Base-by-base conservation (phyloP, 2,113 vertebrate genomes). In the Lethenteron reissneri region DNA sequence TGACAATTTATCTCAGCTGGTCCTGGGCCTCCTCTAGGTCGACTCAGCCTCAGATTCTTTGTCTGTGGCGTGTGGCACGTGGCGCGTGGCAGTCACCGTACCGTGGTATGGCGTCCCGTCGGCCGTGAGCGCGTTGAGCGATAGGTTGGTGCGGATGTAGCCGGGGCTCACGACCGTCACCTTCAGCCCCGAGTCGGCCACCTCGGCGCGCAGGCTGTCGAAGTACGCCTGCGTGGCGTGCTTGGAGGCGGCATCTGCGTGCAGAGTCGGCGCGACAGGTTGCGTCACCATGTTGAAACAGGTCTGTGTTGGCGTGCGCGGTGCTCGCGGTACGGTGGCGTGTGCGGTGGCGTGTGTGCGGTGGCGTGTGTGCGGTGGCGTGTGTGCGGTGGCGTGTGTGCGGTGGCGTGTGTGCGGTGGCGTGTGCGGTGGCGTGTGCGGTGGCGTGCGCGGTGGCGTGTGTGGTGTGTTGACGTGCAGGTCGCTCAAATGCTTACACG, bases 181-280 rank as follows among this genome's bases (percentile, higher is more conserved):
- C 0, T 81, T 74, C 0, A 99, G 82, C 56, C 81, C 77, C 0
- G 83, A 79, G 74, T 80, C 79, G 56, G 87, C 81, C 0, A 95
- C 76, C 78, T 99, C 94, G 0, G 94, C 92, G 21, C 94, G 82
- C 8, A 99, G 78, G 14, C 92, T 96, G 77, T 99, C 94, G 13
- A 90, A 99, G 79, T 92, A 99, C 3, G 94, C 94, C 80, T 97
- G 92, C 57, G 84, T 89, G 3, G 94, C 94, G 0, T 99, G 92
- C 71, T 99, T 97, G 2, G 92, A 99, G 13, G 90, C 92, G 4
- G 92, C 83, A 12, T 97, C 91, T 99, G 79, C 76, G 76, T 72
- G 71, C 10, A 70, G 13, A 19, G 60, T 64, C 60, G 4, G 4
- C 60, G 60, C 60, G 60, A 14, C 17, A 19, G 60, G 14, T 19